These are phyloP conservation scores for Trinorchestia longiramus DNA, from an alignment of 1,140 invertebrate species.

Conservation along the genomic window DNA sequence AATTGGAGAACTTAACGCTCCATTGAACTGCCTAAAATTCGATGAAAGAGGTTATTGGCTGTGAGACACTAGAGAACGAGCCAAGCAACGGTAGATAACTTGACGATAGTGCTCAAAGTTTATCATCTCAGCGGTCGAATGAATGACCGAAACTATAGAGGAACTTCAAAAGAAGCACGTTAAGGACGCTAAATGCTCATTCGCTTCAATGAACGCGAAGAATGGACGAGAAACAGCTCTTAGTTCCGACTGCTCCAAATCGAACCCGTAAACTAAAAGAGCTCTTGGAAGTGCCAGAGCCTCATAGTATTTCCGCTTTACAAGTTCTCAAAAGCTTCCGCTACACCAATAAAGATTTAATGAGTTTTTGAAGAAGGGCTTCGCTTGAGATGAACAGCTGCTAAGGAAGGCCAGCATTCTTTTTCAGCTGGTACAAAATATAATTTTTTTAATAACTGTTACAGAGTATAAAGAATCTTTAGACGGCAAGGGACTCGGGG, in stretches of 20 bases:
- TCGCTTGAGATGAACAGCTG: background rate
- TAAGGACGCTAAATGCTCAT: background rate
- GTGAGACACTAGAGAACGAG: background rate
- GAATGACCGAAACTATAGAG: background rate
- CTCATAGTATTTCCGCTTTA: background rate
- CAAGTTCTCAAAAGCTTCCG: background rate
- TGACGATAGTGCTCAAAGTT: background rate
- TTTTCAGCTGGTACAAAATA: background rate
- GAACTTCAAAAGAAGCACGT: constrained; percentile 12
- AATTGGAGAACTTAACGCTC: constrained; percentile 13
- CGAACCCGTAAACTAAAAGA: background rate
- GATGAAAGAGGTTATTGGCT: constrained; percentile 22
- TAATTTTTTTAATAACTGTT: background rate
- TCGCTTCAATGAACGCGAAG: background rate
- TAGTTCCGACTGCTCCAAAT: background rate
- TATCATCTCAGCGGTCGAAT: constrained; percentile 16
- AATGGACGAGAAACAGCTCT: background rate
- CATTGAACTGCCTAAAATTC: background rate
- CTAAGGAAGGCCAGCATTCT: background rate
- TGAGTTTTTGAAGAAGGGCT: background rate
- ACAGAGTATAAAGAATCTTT: background rate
- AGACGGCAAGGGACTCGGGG: no score
- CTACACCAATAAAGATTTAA: constrained; percentile 10
- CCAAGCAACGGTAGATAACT: constrained; percentile 22
- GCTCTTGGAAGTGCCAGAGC: background rate